These are phyloP conservation scores for Molorchus minor DNA, from an alignment of 2,888 invertebrate genomes.

Conservation along the genomic window DNA sequence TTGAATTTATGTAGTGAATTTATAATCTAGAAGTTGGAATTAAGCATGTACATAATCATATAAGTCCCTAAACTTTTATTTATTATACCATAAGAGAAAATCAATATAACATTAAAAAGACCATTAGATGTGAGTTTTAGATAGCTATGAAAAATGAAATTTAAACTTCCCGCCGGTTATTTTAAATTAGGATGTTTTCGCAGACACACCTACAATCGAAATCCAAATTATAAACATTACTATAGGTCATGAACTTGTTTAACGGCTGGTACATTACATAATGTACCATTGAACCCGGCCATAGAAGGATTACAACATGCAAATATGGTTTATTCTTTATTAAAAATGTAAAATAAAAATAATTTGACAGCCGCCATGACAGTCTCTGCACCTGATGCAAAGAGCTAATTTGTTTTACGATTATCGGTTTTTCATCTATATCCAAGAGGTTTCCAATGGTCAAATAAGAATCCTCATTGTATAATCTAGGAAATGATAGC, in stretches of 20 bases:
- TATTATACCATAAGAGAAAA: too few relatives aligned
- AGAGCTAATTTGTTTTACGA: slow-evolving; percentile 31
- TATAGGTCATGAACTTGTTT: slow-evolving; percentile 35
- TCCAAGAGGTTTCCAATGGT: neutral
- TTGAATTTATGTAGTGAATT: too few relatives aligned
- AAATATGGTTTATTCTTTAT: slow-evolving; percentile 12
- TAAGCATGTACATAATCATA: too few relatives aligned
- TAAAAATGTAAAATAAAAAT: slow-evolving; percentile 44
- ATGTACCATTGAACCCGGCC: neutral
- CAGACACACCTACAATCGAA: slow-evolving; percentile 57
- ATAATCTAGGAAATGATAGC: neutral
- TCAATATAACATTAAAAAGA: too few relatives aligned
- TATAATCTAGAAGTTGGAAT: too few relatives aligned
- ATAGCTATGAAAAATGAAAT: slow-evolving; percentile 4
- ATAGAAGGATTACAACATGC: neutral
- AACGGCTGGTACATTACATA: slow-evolving; percentile 15
- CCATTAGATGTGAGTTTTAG: neutral
- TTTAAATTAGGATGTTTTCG: slow-evolving; percentile 52
- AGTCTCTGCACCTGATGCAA: slow-evolving; percentile 55
- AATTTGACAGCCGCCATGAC: slow-evolving; percentile 61
- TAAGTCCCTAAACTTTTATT: too few relatives aligned
- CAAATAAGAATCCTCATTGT: neutral
- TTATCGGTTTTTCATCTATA: neutral
- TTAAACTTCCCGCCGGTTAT: slow-evolving; percentile 49
- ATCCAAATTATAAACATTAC: slow-evolving; percentile 45